Percentiles rank a stretch among this genome's conserved stretches.
These are phyloP conservation scores for Auanema sp. DNA, from an alignment of 2,888 invertebrate species.

Conservation along the genomic window DNA sequence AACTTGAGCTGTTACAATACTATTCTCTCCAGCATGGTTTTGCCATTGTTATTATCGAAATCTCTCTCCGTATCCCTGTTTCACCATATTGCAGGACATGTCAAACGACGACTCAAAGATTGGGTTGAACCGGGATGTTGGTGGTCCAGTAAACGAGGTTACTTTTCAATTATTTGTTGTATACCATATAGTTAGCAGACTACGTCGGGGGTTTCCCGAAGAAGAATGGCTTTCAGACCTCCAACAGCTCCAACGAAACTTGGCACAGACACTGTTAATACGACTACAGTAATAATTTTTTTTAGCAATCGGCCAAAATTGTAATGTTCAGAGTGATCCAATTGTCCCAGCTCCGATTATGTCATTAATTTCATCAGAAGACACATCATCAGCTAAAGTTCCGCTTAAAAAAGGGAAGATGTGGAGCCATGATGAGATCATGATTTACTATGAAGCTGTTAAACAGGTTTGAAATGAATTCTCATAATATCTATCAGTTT, in stretches of 20 bases:
- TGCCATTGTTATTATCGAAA: no score
- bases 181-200: no score
- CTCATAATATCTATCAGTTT: no score
- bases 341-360: neutral
- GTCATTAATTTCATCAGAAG: neutral
- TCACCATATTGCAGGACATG: no score
- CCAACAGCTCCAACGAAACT: neutral
- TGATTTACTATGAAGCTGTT: constrained; percentile 32
- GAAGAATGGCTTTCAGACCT: constrained; percentile 1
- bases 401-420: constrained; percentile 17
- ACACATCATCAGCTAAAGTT: neutral
- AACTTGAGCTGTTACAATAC: no score
- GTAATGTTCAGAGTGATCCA: neutral
- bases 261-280: neutral
- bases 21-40: no score
- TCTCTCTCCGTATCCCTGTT: no score
- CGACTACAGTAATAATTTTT: neutral
- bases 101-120: no score
- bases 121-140: no score
- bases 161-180: no score
- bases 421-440: constrained; percentile 31
- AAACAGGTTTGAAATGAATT: constrained; percentile 23
- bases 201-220: neutral
- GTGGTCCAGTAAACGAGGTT: no score
- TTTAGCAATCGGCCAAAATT: neutral